Conservation (phyloP, 1,140 invertebrate species). For the Venustaconcha ellipsiformis region DNA sequence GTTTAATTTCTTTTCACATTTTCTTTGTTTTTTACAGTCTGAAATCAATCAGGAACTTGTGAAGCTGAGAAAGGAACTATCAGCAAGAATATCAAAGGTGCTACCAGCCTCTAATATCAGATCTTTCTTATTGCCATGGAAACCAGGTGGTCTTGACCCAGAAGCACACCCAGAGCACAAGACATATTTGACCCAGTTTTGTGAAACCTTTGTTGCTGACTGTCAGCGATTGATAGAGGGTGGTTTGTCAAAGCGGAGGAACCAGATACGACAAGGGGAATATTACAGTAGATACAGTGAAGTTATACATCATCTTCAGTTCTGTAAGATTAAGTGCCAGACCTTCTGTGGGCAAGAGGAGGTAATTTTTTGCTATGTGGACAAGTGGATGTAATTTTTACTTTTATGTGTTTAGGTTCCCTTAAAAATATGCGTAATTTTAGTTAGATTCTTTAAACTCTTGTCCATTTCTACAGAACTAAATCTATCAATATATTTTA, state of each 20-base stretch:
- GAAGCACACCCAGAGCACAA: conserved; percentile 36
- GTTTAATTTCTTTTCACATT: too few species aligned
- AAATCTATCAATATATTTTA: too few species aligned
- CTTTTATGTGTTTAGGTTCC: too few species aligned
- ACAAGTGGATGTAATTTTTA: too few species aligned
- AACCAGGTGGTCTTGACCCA: conserved; percentile 44
- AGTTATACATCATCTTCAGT: conserved; percentile 94
- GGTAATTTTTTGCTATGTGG: neutral
- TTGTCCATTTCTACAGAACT: too few species aligned
- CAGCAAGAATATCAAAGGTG: conserved; percentile 25
- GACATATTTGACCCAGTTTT: conserved; percentile 52
- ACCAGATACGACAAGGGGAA: conserved; percentile 37
- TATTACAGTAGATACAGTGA: conserved; percentile 74
- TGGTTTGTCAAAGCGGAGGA: conserved; percentile 28
- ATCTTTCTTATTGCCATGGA: conserved; percentile 36
- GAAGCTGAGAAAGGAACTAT: conserved; percentile 21
- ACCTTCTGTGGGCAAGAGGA: conserved; percentile 40
- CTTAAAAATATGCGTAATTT: too few species aligned
- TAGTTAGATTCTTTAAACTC: too few species aligned
- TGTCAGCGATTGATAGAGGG: conserved; percentile 42
- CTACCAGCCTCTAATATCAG: conserved; percentile 21
- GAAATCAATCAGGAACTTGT: conserved; percentile 36
- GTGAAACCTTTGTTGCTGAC: conserved; percentile 44
- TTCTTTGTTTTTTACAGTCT: conserved; percentile 21
- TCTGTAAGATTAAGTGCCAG: conserved; percentile 84